Evolutionary conservation across 2,113 vertebrate species (phyloP), one percentile per base, ranked within the genome.

Genomic region (Xenopus borealis): DNA sequence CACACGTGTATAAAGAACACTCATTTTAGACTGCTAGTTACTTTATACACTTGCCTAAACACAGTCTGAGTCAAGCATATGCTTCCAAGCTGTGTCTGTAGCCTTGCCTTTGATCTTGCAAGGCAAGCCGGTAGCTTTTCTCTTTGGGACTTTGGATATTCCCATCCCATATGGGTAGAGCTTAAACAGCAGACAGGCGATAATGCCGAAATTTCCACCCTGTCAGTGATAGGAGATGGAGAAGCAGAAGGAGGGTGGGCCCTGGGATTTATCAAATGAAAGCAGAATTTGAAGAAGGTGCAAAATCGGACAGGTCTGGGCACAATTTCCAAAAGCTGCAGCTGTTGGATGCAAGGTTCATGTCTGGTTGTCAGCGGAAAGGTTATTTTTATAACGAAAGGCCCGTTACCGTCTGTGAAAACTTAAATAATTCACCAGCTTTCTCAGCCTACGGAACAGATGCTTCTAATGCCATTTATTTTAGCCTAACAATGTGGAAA

Each of bases 101-200:
- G 6, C 45, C 14, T 13, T 44, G 58, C 23, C 66, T 76, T 76
- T 53, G 66, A 69, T 76, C 58, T 75, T 33, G 20, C 58, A 44
- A 47, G 27, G 20, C 45, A 18, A 63, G 73, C 73, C 27, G 53
- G 45, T 69, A 69, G 52, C 62, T 16, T 69, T 20, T 61, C 45
- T 76, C 73, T 53, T 10, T 68, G 73, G 73, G 73, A 76, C 62
- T 62, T 69, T 33, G 44, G 40, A 76, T 76, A 76, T 76, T 69
- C 73, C 66, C 73, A 62, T 68, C 50, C 58, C 73, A 76, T 76
- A 69, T 76, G 73, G 40, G 66, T 69, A 63, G 10, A 16, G 3
- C 27, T 53, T 53, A 64, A 50, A 61, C 71, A n/a, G 72, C 18
- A 67, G 72, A 52, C 57, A 75, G 65, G 13, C 40, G 65, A 62